Evolutionary conservation across 2,888 invertebrate genomes (phyloP), one percentile per base, ranked within the genome.

Genomic region (Thymelicus sylvestris): DNA sequence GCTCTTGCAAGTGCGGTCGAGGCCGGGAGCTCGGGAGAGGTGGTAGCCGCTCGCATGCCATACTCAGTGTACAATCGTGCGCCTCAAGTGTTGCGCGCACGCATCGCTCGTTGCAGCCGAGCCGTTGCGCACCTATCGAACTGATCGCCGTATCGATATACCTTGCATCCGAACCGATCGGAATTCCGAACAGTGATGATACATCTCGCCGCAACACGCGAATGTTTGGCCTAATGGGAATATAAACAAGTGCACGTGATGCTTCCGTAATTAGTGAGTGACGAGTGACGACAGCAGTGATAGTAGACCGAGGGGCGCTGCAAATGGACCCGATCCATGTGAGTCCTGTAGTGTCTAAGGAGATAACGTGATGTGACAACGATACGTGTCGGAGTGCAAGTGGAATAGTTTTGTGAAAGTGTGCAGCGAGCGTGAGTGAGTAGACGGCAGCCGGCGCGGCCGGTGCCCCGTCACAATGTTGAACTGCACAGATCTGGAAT

Each of bases 401-500:
- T 93, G 93, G 88, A 90, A 91, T 92, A 91, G 90, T 90, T 90
- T 91, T 92, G 93, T 93, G 93, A 93, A 92, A 93, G 93, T 93
- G 93, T 90, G 90, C 88, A 89, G 80, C 81, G 84, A 87, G 87
- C 89, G 90, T 87, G 88, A 88, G 91, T 87, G 87, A 86, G 82
- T 81, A 80, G 80, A 79, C 83, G 83, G 84, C 81, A 78, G 86
- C 85, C 86, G 85, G 78, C 75, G 74, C 74, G 81, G 82, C 84
- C 87, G 85, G 86, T 83, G 87, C 79, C 76, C 87, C 85, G 89
- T 87, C 86, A 94, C 88, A 87, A 96, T 96, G 96, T 94, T 96
- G 92, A 96, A 96, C 92, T 96, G 96, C 91, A 96, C 96, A 79
- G 96, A 96, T 94, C 94, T 96, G 93, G 96, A 96, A 93, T 96